Conservation (phyloP, 2,797 vertebrate genomes). For the Buceros bicornis region DNA sequence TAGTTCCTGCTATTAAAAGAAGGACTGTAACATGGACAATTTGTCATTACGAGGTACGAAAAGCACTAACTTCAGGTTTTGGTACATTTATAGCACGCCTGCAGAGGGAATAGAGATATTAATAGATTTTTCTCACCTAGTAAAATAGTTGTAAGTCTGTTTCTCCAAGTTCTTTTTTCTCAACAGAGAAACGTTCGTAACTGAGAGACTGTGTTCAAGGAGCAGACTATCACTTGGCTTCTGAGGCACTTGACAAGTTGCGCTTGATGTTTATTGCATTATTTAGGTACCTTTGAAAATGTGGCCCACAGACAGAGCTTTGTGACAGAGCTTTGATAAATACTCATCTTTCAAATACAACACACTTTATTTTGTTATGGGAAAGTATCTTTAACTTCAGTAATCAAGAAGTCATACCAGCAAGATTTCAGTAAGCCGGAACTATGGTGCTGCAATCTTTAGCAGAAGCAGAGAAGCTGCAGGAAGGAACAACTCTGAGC, state of each 20-base stretch:
- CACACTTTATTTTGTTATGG: not conserved
- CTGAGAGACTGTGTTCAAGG: not conserved
- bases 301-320: not conserved
- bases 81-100: slow-evolving; percentile 20
- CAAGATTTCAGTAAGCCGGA: not conserved
- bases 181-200: not conserved
- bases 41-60: slow-evolving; percentile 32
- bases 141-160: slow-evolving; percentile 18
- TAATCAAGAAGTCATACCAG: not conserved
- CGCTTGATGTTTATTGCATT: not conserved
- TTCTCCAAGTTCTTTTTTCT: not conserved
- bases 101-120: slow-evolving; percentile 11
- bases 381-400: not conserved
- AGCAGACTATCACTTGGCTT: not conserved
- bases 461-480: not conserved
- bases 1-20: slow-evolving; percentile 47
- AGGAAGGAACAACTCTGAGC: not conserved
- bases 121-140: slow-evolving; percentile 2
- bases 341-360: not conserved
- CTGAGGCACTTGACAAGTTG: not conserved
- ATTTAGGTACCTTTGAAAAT: not conserved
- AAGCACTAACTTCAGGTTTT: slow-evolving; percentile 6
- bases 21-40: not conserved
- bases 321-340: not conserved
- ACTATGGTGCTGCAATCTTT: not conserved